Percentiles rank a stretch among this genome's conserved stretches.
phyloP scores from a whole-genome alignment of 2,797 vertebrate species.

The Lindbergichthys nudifrons region DNA sequence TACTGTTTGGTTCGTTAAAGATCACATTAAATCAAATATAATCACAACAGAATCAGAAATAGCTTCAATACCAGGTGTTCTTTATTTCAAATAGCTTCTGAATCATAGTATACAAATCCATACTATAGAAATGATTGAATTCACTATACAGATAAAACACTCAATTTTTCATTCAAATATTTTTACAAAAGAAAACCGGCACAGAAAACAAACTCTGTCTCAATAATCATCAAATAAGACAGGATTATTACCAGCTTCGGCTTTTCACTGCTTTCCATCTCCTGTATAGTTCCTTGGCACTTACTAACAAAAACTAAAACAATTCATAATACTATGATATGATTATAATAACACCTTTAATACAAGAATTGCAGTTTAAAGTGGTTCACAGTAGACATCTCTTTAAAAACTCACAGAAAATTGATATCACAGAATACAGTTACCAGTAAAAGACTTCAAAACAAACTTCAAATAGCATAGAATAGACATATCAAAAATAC shows the following conservation, averaged over 20 bases:
- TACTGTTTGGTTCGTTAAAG: not conserved
- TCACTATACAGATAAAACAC: too few species aligned
- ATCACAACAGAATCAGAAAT: not conserved
- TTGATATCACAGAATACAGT: too few species aligned
- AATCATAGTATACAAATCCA: not conserved
- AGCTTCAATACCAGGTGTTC: not conserved
- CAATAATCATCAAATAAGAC: too few species aligned
- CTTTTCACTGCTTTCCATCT: not conserved
- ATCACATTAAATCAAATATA: slow-evolving; percentile 4
- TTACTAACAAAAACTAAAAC: not conserved
- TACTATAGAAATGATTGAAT: not conserved
- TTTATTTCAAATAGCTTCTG: not conserved
- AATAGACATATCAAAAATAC: too few species aligned
- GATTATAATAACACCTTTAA: not conserved
- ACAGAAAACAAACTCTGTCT: not conserved
- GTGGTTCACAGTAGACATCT: too few species aligned
- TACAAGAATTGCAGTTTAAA: too few species aligned
- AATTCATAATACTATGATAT: not conserved
- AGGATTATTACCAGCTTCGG: not conserved
- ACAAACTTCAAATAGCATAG: too few species aligned
- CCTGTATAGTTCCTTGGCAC: not conserved
- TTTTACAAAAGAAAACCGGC: not conserved
- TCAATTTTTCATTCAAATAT: not conserved
- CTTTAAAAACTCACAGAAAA: too few species aligned
- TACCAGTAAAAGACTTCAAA: too few species aligned